phyloP scores from a whole-genome alignment of 1,140 invertebrate species.

The Drosophila ohnishii region DNA sequence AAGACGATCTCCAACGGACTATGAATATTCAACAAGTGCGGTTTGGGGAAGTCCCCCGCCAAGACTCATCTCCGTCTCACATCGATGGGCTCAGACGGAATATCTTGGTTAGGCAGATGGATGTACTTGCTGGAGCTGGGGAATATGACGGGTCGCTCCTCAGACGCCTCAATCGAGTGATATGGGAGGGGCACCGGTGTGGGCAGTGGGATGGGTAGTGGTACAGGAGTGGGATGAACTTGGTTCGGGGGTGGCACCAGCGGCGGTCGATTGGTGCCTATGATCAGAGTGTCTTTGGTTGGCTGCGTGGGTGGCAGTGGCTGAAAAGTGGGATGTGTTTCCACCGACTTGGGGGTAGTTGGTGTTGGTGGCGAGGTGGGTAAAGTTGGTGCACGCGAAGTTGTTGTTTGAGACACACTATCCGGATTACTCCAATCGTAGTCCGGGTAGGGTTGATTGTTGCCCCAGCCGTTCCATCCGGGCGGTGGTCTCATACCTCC shows the following conservation, averaged over 20 bases:
- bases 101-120: constrained; percentile 14
- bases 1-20: constrained; percentile 27
- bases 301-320: constrained; percentile 20
- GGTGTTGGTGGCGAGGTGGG: constrained; percentile 4
- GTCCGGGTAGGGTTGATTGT: constrained; percentile 15
- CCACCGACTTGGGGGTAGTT: constrained; percentile 1
- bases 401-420: not conserved
- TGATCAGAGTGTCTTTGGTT: constrained; percentile 36
- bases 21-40: constrained; percentile 35
- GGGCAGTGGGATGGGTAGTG: constrained; percentile 2
- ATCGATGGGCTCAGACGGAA: constrained; percentile 28
- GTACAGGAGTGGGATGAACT: not conserved
- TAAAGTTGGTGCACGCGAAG: not conserved
- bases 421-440: not conserved
- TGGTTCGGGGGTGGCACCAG: constrained; percentile 26
- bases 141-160: constrained; percentile 43
- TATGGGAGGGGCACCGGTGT: not conserved
- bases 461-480: constrained; percentile 34
- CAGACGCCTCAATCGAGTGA: constrained; percentile 22
- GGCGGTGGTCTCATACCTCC: constrained; percentile 16
- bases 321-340: constrained; percentile 13
- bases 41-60: constrained; percentile 2
- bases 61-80: constrained; percentile 42
- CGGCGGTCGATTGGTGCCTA: constrained; percentile 52
- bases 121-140: constrained; percentile 40